Conservation (phyloP, 2,888 invertebrate species). For the Hermaeophaga mercurialis region DNA sequence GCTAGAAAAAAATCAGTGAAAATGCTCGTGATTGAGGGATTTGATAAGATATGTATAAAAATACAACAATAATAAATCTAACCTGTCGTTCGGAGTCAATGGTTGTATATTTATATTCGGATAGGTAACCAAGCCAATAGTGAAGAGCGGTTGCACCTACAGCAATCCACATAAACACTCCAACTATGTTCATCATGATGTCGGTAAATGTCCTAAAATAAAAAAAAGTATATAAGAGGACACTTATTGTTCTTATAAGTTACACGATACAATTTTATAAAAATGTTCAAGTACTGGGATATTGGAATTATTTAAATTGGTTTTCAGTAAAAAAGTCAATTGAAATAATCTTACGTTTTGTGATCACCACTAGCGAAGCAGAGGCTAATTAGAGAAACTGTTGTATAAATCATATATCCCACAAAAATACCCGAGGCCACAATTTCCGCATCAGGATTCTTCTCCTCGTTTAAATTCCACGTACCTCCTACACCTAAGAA, state of each 20-base stretch:
- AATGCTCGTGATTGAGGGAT: neutral
- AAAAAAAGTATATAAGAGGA: too few species aligned
- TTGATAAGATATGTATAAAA: conserved; percentile 46
- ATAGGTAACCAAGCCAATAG: conserved; percentile 87
- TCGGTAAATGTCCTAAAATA: conserved; percentile 74
- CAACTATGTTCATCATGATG: conserved; percentile 86
- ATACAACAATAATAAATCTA: too few species aligned
- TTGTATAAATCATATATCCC: conserved; percentile 84
- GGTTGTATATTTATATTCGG: conserved; percentile 76
- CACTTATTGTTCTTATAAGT: too few species aligned
- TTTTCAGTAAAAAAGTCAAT: too few species aligned
- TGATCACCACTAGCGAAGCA: conserved; percentile 79
- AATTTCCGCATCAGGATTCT: conserved; percentile 86
- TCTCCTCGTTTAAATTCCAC: conserved; percentile 89
- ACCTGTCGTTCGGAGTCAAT: conserved; percentile 76
- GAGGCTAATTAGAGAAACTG: conserved; percentile 74
- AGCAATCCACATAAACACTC: conserved; percentile 82
- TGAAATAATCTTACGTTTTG: conserved; percentile 63
- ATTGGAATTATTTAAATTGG: too few species aligned
- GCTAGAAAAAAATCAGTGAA: too few species aligned
- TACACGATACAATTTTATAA: too few species aligned
- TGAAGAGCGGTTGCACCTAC: conserved; percentile 86
- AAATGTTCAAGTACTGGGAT: too few species aligned
- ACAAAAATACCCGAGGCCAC: conserved; percentile 87
- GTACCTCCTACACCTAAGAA: conserved; percentile 88